Evolutionary conservation across 2,113 vertebrate genomes (phyloP).

Genomic region (Dasyprocta punctata): DNA sequence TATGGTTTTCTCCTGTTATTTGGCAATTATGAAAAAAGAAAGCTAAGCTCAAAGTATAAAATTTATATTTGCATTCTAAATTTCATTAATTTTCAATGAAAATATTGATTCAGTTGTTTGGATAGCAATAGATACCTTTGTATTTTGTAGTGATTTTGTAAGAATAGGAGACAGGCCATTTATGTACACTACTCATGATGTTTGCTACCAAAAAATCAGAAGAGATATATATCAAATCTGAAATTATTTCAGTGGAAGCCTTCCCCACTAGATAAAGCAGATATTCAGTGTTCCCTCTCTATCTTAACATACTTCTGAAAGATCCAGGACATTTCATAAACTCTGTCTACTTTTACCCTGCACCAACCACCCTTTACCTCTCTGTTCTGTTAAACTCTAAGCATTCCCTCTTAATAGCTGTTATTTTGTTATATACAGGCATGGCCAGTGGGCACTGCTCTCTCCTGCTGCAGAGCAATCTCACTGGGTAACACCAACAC

Average conservation of each 20-base stretch:
- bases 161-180: neutral
- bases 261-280: neutral
- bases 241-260: neutral
- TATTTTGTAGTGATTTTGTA: neutral
- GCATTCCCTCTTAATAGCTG: neutral
- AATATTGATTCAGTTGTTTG: neutral
- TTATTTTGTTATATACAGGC: neutral
- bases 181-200: neutral
- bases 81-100: neutral
- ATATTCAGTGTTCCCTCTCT: neutral
- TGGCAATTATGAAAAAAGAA: neutral
- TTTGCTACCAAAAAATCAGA: neutral
- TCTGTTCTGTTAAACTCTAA: neutral
- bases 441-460: neutral
- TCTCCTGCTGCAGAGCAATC: neutral
- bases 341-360: rapidly evolving
- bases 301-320: neutral
- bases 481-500: neutral
- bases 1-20: neutral
- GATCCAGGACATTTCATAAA: neutral
- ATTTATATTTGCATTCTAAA: neutral
- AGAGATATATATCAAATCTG: neutral
- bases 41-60: neutral
- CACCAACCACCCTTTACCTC: neutral
- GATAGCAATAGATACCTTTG: neutral